Base-by-base conservation (phyloP, 2,113 vertebrate species). In the Hylia prasina region DNA sequence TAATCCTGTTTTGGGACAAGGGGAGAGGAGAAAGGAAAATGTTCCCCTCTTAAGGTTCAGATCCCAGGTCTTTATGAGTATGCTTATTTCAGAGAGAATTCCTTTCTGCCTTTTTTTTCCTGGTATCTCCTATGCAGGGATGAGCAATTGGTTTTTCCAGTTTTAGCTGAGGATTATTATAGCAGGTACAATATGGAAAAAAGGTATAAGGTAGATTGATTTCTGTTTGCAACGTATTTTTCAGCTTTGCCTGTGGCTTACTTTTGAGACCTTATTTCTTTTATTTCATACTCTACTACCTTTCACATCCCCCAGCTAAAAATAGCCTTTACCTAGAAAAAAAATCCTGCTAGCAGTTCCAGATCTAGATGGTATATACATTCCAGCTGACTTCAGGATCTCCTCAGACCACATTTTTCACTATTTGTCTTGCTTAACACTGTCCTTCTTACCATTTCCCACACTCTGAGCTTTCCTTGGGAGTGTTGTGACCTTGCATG, bases 171-270 rank as follows among this genome's bases (percentile, higher is more conserved):
- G 58, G 61, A 58, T 93, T 84, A 51, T 68, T 91, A 20, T 31
- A 79, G 75, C 35, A 76, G 50, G 11, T 64, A 78, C n/a, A 84
- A 79, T 76, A 76, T 12, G 80, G 7, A 37, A 35, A 81, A n/a
- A 81, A 30, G 3, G 12, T 44, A 14, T 33, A 65, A 25, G 50
- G 25, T 87, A 68, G 21, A 80, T 31, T 54, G 45, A 50, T 90
- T 95, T 90, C 71, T 86, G 58, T 78, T 92, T 90, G 53, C 60
- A 94, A 78, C 3, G 15, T 58, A 54, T 58, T 75, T 96, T 93
- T 71, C 44, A 75, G 17, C 66, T 92, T 94, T 94, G 40, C 15
- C 47, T 28, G 44, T 0, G 0, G 35, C 40, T 90, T 93, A 50
- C 44, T 63, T 72, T 63, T 63, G 58, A 72, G 73, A 82, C 40